A percentile compares a stretch with the other conserved stretches of the same genome.
phyloP scores from a whole-genome alignment of 2,888 invertebrate genomes.

The Clivina fossor region DNA sequence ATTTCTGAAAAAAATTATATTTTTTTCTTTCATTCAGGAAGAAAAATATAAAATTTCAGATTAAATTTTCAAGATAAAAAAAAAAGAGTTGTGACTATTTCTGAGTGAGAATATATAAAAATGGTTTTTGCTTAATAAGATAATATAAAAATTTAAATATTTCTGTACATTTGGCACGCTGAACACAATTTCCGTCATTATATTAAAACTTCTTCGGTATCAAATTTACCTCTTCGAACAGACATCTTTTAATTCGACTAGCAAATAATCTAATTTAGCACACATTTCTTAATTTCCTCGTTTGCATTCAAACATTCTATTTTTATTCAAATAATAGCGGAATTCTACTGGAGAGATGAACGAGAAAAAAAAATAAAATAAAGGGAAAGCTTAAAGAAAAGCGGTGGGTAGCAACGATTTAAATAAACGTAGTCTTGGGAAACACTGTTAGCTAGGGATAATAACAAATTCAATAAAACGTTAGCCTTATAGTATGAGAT shows the following conservation, averaged over 20 bases:
- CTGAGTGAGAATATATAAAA: no score
- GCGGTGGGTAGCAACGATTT: slow-evolving; percentile 21
- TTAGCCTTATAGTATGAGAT: no score
- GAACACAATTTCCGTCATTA: slow-evolving; percentile 29
- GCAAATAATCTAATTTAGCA: slow-evolving; percentile 33
- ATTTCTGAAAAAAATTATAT: no score
- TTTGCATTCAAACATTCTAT: slow-evolving; percentile 33
- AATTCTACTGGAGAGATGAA: neutral
- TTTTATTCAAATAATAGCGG: slow-evolving; percentile 30
- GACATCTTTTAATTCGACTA: slow-evolving; percentile 21
- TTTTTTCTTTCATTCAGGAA: no score
- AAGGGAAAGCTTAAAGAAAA: slow-evolving; percentile 19
- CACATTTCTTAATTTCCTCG: slow-evolving; percentile 35
- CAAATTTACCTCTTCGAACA: no score
- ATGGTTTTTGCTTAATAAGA: slow-evolving; percentile 18
- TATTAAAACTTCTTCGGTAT: no score
- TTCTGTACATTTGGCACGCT: slow-evolving; percentile 12
- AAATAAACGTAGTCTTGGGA: slow-evolving; percentile 31
- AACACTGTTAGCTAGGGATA: slow-evolving; percentile 30
- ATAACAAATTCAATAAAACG: slow-evolving; percentile 30
- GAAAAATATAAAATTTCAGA: no score
- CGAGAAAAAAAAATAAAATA: slow-evolving; percentile 14
- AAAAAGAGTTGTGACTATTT: no score
- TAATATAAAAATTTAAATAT: slow-evolving; percentile 23
- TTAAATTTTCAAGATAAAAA: no score